A percentile compares a stretch with the other conserved stretches of the same genome.
Conservation (phyloP, 2,797 vertebrate species). For the Adelosebastes latens region DNA sequence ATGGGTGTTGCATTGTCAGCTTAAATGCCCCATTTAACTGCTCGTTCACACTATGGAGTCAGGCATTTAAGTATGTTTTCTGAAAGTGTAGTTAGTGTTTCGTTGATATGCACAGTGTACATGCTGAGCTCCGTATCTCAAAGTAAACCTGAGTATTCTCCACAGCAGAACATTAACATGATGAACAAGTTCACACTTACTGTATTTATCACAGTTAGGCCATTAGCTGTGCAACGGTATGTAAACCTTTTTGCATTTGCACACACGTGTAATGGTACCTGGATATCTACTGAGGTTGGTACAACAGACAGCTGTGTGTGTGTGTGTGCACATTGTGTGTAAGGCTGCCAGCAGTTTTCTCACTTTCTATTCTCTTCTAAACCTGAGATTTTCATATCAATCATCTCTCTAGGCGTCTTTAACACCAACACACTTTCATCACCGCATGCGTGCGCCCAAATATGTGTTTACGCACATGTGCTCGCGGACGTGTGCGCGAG, state of each 20-base stretch:
- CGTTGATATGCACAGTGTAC: background rate
- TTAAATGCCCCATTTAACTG: background rate
- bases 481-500: background rate
- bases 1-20: background rate
- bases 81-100: background rate
- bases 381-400: slow-evolving; percentile 30
- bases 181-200: background rate
- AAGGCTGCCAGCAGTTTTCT: background rate
- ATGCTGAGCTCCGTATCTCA: background rate
- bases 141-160: background rate
- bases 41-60: background rate
- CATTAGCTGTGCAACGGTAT: background rate
- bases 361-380: slow-evolving; percentile 2
- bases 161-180: background rate
- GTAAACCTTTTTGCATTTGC: background rate
- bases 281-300: background rate
- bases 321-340: background rate
- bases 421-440: slow-evolving; percentile 1
- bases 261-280: background rate
- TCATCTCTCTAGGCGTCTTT: background rate
- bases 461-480: background rate
- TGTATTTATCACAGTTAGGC: background rate
- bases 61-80: background rate
- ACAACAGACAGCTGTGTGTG: background rate
- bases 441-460: background rate